phyloP scores from a whole-genome alignment of 2,113 vertebrate species.

The Furnarius figulus region DNA sequence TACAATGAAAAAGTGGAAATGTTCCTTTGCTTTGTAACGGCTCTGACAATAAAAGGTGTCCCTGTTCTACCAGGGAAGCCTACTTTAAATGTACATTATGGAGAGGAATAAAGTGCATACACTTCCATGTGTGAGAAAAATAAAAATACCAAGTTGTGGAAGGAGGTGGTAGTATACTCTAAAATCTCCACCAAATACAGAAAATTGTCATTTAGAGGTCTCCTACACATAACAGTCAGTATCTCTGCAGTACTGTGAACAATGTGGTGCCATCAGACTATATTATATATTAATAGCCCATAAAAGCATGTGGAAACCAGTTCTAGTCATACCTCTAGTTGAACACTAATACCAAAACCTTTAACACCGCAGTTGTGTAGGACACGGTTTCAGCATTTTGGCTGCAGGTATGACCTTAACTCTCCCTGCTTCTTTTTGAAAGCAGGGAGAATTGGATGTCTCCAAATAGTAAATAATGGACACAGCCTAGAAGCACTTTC shows the following conservation, averaged over 20 bases:
- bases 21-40: neutral
- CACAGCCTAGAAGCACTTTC: neutral
- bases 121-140: neutral
- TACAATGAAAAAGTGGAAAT: neutral
- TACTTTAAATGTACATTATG: neutral
- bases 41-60: neutral
- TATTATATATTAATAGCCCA: neutral
- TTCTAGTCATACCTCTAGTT: neutral
- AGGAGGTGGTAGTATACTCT: neutral
- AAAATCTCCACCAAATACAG: neutral
- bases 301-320: neutral
- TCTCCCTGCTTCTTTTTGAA: neutral
- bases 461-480: neutral
- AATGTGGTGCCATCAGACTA: neutral
- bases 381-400: neutral
- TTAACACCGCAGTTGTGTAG: neutral
- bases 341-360: neutral
- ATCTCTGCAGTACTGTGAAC: neutral
- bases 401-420: neutral
- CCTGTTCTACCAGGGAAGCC: neutral
- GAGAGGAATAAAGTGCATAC: neutral
- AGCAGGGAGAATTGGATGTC: neutral
- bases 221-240: neutral
- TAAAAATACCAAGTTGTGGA: neutral
- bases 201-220: neutral